Evolutionary conservation across 2,888 invertebrate genomes (phyloP).

Genomic region (Drosophila melanosoma): DNA sequence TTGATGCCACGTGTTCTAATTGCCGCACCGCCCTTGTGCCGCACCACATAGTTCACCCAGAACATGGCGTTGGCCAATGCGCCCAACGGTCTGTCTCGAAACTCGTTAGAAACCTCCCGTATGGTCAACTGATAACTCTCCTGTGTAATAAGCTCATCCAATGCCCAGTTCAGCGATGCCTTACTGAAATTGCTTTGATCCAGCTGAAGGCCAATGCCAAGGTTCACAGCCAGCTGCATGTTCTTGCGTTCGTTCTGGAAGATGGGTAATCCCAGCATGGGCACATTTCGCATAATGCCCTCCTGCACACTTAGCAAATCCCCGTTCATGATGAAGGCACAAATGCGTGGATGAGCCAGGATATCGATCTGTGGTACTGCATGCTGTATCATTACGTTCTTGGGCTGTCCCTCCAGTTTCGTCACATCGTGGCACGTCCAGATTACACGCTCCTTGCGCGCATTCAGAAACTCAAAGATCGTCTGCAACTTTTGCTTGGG

Average conservation of each 20-base stretch:
- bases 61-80: slow-evolving; percentile 84
- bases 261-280: slow-evolving; percentile 85
- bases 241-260: slow-evolving; percentile 84
- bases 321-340: slow-evolving; percentile 85
- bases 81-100: slow-evolving; percentile 83
- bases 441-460: slow-evolving; percentile 84
- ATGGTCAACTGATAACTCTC: slow-evolving; percentile 81
- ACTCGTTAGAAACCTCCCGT: slow-evolving; percentile 81
- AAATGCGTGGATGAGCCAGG: slow-evolving; percentile 85
- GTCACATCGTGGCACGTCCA: slow-evolving; percentile 86
- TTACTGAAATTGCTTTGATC: slow-evolving; percentile 81
- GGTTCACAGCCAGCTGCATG: slow-evolving; percentile 69
- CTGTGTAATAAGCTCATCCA: slow-evolving; percentile 82
- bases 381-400: slow-evolving; percentile 85
- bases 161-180: slow-evolving; percentile 79
- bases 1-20: slow-evolving; percentile 79
- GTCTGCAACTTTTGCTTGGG: slow-evolving; percentile 80
- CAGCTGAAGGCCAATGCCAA: slow-evolving; percentile 82
- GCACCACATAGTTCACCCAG: slow-evolving; percentile 85
- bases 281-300: slow-evolving; percentile 84
- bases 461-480: slow-evolving; percentile 83
- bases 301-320: slow-evolving; percentile 84
- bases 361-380: slow-evolving; percentile 86
- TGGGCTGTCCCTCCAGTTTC: slow-evolving; percentile 80
- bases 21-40: slow-evolving; percentile 83